Conservation (phyloP, 37 sponge, comb jelly and placozoan species). For the Spongia lamella region DNA sequence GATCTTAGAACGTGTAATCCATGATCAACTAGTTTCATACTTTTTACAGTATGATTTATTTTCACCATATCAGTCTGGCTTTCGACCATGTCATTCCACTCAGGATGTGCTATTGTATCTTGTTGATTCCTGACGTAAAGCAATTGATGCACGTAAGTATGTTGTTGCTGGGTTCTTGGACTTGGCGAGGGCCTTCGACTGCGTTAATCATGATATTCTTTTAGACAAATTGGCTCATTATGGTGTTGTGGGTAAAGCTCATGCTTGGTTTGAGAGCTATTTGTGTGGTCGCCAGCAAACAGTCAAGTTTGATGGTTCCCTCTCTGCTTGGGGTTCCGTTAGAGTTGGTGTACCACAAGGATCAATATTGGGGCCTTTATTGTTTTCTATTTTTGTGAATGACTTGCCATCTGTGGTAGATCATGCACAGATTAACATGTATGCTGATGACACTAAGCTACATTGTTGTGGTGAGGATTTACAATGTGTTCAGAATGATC, state of each 20-base stretch:
- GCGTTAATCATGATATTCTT: slow-evolving; percentile 21
- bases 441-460: too few species aligned
- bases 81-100: slow-evolving; percentile 29
- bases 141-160: slow-evolving; percentile 24
- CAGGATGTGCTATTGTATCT: slow-evolving; percentile 32
- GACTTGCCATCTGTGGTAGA: too few species aligned
- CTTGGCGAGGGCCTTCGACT: slow-evolving; percentile 29
- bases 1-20: not conserved
- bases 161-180: slow-evolving; percentile 34
- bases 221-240: slow-evolving; percentile 20
- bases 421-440: too few species aligned
- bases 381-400: too few species aligned
- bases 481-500: too few species aligned
- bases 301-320: slow-evolving; percentile 2
- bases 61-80: slow-evolving; percentile 2
- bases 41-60: not conserved
- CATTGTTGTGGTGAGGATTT: too few species aligned
- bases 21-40: not conserved
- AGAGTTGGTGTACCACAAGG: slow-evolving; percentile 39
- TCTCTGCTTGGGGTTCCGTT: slow-evolving; percentile 5
- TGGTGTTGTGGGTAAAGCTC: slow-evolving; percentile 17
- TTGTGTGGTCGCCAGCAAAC: slow-evolving; percentile 16
- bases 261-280: slow-evolving; percentile 29
- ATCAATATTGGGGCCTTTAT: too few species aligned
- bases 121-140: slow-evolving; percentile 38